Base-by-base conservation (phyloP, 2,113 vertebrate genomes). In the Promerops cafer region DNA sequence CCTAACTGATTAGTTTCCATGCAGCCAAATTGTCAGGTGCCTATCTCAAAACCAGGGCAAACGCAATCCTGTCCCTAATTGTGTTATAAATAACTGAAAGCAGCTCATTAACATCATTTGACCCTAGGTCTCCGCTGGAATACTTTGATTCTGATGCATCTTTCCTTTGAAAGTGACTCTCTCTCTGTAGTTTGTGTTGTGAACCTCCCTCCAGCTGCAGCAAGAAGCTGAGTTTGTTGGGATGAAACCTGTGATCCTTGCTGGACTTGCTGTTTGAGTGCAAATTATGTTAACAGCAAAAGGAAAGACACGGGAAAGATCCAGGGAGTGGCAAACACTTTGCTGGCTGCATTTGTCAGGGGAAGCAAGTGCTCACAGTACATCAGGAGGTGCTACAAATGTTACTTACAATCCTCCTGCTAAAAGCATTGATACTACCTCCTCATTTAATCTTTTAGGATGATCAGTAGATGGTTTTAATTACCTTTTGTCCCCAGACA, bases 91-190 rank as follows among this genome's bases (percentile, higher is more conserved):
- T 69, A 91, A 79, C 35, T 95, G 70, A 93, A 91, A 93, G 64
- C 49, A 94, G 74, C 53, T 76, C 74, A 85, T 90, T 95, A 95
- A 93, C 70, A 80, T 47, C 17, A 21, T 65, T 91, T 96, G 89
- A 95, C 81, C 87, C 66, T 18, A 76, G 39, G 70, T 37, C 40
- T 76, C 47, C 1, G 7, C 28, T 54, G 44, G 37, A 75, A 69
- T 13, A 79, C 74, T 95, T 91, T 69, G 81, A 72, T 94, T 89
- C 37, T 39, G 66, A 69, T 9, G 40, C 2, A 5, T 11, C 49
- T 85, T 91, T 66, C 33, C 78, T 91, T 68, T 94, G 78, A 93
- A 92, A 44, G 81, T 63, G 61, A 83, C 60, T 61, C 24, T 68
- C 56, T 27, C 77, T 87, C 72, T 78, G 49, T 64, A 85, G 44